These are phyloP conservation scores for Ficedula albicollis DNA, from an alignment of 2,797 vertebrate genomes.

Conservation along the genomic window DNA sequence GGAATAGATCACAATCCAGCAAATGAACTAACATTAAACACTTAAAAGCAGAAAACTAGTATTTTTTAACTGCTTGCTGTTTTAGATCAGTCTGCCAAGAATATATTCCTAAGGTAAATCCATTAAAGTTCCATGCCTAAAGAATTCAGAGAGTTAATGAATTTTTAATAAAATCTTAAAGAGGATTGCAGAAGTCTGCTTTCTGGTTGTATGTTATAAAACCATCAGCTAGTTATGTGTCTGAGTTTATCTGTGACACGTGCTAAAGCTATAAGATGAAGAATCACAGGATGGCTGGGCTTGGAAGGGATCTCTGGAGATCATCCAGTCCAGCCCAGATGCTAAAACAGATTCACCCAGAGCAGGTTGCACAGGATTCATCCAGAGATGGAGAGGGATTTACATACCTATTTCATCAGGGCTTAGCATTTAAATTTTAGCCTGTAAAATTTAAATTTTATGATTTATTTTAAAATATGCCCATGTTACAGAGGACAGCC, in stretches of 20 bases:
- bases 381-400: not conserved
- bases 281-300: not conserved
- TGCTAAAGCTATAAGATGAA: not conserved
- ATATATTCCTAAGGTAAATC: not conserved
- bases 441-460: not conserved
- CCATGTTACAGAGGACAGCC: not conserved
- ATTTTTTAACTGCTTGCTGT: not conserved
- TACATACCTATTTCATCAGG: not conserved
- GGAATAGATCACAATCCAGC: not conserved
- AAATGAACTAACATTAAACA: not conserved
- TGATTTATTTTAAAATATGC: not conserved
- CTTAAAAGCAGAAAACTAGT: not conserved
- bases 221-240: not conserved
- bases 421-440: not conserved
- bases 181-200: not conserved
- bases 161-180: not conserved
- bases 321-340: not conserved
- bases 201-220: not conserved
- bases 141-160: not conserved
- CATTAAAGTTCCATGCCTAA: not conserved
- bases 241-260: not conserved
- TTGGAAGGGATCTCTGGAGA: not conserved
- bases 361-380: not conserved
- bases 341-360: not conserved
- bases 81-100: not conserved